A percentile compares a stretch with the other conserved stretches of the same genome.
Evolutionary conservation across 23 tunicate species (phyloP).

Genomic region (Aplidium turbinatum): DNA sequence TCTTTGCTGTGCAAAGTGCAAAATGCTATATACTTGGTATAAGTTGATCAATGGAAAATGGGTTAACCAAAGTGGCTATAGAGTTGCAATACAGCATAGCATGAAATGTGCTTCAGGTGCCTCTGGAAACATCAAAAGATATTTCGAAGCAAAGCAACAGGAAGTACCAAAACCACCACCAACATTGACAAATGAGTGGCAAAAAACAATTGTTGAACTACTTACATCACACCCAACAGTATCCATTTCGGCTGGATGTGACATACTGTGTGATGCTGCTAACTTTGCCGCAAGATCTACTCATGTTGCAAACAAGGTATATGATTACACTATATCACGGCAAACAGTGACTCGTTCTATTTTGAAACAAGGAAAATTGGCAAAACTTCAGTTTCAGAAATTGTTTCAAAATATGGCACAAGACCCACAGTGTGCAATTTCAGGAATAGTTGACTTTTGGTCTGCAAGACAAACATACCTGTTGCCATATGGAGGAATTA

Average conservation of each 20-base stretch:
- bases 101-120: conserved; percentile 15
- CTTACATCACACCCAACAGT: conserved; percentile 8
- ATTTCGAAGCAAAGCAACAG: conserved; percentile 24
- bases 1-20: conserved; percentile 8
- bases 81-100: conserved; percentile 21
- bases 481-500: conserved; percentile 27
- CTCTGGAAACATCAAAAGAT: conserved; percentile 13
- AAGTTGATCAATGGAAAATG: conserved; percentile 6
- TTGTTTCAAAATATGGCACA: conserved; percentile 22
- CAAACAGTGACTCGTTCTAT: conserved; percentile 23
- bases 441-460: conserved; percentile 21
- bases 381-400: conserved; percentile 22
- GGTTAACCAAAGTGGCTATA: conserved; percentile 7
- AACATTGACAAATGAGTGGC: conserved; percentile 5
- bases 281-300: conserved; percentile 8
- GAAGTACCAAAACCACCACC: conserved; percentile 7
- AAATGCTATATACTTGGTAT: conserved; percentile 5
- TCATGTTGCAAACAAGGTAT: conserved; percentile 7
- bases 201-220: conserved; percentile 3
- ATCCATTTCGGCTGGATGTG: conserved; percentile 8
- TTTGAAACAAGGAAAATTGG: conserved; percentile 15
- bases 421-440: conserved; percentile 15
- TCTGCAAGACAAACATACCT: conserved; percentile 12
- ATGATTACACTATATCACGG: conserved; percentile 21
- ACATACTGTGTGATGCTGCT: conserved; percentile 6